These are phyloP conservation scores for Andrena flavipes DNA, from an alignment of 2,888 invertebrate species.

Conservation along the genomic window DNA sequence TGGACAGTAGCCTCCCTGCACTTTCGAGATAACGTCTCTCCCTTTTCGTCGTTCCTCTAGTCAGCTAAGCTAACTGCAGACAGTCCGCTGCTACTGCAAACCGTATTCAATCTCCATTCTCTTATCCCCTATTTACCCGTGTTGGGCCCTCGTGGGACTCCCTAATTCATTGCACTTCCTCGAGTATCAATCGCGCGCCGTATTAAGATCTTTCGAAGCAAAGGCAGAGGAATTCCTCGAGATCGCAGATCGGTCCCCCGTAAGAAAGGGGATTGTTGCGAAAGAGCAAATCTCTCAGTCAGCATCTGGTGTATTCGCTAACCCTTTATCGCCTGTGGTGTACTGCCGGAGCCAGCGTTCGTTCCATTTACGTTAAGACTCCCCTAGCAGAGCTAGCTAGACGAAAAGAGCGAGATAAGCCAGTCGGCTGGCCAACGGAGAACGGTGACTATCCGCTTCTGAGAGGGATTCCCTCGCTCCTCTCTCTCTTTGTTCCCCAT, in stretches of 20 bases:
- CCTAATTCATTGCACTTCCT: not conserved
- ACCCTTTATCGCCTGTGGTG: conserved; percentile 49
- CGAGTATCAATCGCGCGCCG: conserved; percentile 6
- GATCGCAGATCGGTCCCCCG: not conserved
- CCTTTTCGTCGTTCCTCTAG: not conserved
- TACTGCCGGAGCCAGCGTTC: conserved; percentile 31
- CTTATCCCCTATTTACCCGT: not conserved
- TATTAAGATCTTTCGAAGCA: conserved; percentile 28
- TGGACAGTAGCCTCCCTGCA: conserved; percentile 2
- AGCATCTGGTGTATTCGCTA: conserved; percentile 4
- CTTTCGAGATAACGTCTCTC: not conserved
- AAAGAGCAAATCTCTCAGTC: conserved; percentile 26
- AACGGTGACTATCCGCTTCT: conserved; percentile 57
- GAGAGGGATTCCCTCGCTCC: conserved; percentile 48
- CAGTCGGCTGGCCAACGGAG: conserved; percentile 41
- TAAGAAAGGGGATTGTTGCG: not conserved
- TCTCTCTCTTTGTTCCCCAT: conserved; percentile 22
- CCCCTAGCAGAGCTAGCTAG: conserved; percentile 45
- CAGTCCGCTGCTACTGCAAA: not conserved
- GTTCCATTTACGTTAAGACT: conserved; percentile 66
- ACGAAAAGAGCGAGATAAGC: conserved; percentile 67
- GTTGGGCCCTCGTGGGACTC: not conserved
- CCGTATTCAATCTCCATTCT: not conserved
- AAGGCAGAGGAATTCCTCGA: conserved; percentile 4
- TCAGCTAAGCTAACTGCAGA: not conserved